Base-by-base conservation (phyloP, 2,113 vertebrate species). In the Nibea coibor region DNA sequence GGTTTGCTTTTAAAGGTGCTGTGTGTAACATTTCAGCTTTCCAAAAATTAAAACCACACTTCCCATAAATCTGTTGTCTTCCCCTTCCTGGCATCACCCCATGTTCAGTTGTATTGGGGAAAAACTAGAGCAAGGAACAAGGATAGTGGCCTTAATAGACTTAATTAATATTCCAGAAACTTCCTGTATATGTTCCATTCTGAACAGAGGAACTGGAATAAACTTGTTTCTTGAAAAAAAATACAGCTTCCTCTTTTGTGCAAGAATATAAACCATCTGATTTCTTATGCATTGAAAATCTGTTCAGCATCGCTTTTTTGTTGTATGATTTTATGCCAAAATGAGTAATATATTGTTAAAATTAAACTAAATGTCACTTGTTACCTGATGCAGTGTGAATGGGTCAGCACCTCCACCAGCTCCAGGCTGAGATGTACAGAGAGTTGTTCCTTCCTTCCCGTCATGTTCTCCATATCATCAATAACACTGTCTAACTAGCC, bases 1-100 rank as follows among this genome's bases (percentile, higher is more conserved):
- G 10, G 42, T 47, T 62, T 61, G 11, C 16, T 63, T 62, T 72
- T 53, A 53, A 76, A 80, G 64, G 51, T 56, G 69, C 19, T 70
- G 17, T 43, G 35, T 20, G 28, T 28, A 24, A 50, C 51, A n/a
- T 56, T 80, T 62, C 59, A 10, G n/a, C 6, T 24, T 74, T 54
- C 28, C 67, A 6, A 19, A 77, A 71, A 69, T 76, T 11, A 50
- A 84, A 74, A 80, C 59, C 48, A 68, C 42, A 54, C 82, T 80
- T 61, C 14, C 22, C 26, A 64, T 67, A 51, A 67, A 73, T 72
- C 14, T 45, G 43, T 39, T 20, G 19, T 48, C 19, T 66, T 53
- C 9, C 43, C 2, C 17, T 66, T 19, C 17, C 3, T 24, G 35
- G 26, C 5, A 5, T 74, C 12, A 0, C 26, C 56, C 70, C n/a